Evolutionary conservation across 2,113 vertebrate species (phyloP), one percentile per base, ranked within the genome.

Genomic region (Pipra filicauda): DNA sequence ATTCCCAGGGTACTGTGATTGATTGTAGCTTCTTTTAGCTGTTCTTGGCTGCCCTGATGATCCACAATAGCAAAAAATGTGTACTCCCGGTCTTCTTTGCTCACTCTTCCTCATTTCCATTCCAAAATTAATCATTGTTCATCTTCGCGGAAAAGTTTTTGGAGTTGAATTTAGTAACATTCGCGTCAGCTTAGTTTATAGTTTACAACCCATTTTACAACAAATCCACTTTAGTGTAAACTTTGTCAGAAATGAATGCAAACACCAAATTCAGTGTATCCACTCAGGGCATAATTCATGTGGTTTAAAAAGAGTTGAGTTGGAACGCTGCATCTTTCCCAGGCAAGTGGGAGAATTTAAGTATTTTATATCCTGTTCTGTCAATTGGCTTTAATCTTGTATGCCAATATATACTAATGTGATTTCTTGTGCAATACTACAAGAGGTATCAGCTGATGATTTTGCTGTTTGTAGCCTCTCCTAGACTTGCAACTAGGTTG

Each of bases 81-180:
- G 17, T 75, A 37, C n/a, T 87, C 37, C 16, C 5, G 30, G 24
- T 74, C 55, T 61, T 83, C 71, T 88, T 94, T 77, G 52, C 51
- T 69, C 33, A 12, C 4, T 59, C 31, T 66, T 91, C n/a, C 64
- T 84, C 18, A 5, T 91, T 92, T 87, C 28, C 80, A 88, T 93
- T 91, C 59, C 61, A 79, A 69, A 90, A 89, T 49, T 76, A 73
- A 90, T 85, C 31, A 10, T 43, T 73, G 33, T 64, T 96, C 51
- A n/a, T 76, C 74, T 85, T 58, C 19, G 15, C 58, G 85, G 70
- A 66, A 85, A 96, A 87, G 73, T 51, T 93, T 83, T 82, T 70
- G 46, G 84, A 93, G 64, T 89, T 88, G 59, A 58, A 83, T 88
- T 86, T 83, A 79, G 27, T 86, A 93, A 86, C 39, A 81, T 28